These are phyloP conservation scores for Alloplasta piceator DNA, from an alignment of 2,888 invertebrate species.

Conservation along the genomic window DNA sequence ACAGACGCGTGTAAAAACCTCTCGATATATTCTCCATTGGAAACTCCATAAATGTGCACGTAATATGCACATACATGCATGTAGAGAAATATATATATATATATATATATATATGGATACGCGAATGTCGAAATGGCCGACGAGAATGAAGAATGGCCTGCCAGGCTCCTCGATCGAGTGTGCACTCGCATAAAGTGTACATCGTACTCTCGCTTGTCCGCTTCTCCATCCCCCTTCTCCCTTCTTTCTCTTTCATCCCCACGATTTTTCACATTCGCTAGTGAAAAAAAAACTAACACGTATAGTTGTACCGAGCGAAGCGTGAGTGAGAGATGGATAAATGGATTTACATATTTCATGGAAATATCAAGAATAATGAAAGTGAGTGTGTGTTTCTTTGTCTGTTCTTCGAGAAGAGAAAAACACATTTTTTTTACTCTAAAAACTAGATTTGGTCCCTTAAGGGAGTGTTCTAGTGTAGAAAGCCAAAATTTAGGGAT, in stretches of 20 bases:
- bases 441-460: too few species aligned
- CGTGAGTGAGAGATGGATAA: slow-evolving; percentile 57
- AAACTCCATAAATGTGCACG: slow-evolving; percentile 7
- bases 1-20: slow-evolving; percentile 60
- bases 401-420: too few species aligned
- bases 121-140: slow-evolving; percentile 46
- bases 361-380: slow-evolving; percentile 63
- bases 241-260: background rate
- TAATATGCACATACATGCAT: slow-evolving; percentile 1
- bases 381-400: slow-evolving; percentile 8
- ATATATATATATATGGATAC: slow-evolving; percentile 9
- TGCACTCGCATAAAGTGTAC: slow-evolving; percentile 68
- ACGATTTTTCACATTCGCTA: slow-evolving; percentile 42
- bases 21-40: slow-evolving; percentile 33
- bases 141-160: slow-evolving; percentile 67
- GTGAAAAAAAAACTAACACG: slow-evolving; percentile 12
- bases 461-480: too few species aligned
- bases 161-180: slow-evolving; percentile 66
- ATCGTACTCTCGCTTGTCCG: slow-evolving; percentile 30
- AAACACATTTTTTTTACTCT: too few species aligned
- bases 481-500: too few species aligned
- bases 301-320: slow-evolving; percentile 32
- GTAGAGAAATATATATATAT: slow-evolving; percentile 7
- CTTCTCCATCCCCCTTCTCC: background rate
- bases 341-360: slow-evolving; percentile 62